Conservation (phyloP, 2,113 vertebrate genomes). For the Dolichallabes microphthalmus region DNA sequence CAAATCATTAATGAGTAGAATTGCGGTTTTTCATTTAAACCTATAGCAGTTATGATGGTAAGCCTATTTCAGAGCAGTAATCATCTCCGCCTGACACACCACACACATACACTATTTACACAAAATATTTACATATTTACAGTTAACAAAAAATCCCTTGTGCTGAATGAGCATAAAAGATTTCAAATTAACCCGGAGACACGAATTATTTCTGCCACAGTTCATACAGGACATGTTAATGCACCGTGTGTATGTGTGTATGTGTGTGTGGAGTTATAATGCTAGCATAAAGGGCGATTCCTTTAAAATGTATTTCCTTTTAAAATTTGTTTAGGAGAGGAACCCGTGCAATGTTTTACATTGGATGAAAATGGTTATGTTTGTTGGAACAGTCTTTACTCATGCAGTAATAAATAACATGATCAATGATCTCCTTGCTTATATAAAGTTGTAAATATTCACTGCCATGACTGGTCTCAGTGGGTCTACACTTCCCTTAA, state of each 20-base stretch:
- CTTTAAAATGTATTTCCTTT: background rate
- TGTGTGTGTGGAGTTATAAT: constrained; percentile 4
- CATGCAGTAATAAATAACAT: background rate
- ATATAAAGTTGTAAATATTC: background rate
- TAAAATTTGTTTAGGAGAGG: background rate
- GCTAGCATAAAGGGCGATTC: background rate
- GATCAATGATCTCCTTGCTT: background rate
- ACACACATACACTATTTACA: background rate
- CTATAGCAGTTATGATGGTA: constrained; percentile 5
- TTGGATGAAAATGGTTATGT: background rate
- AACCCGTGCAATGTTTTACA: background rate
- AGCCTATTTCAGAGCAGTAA: constrained; percentile 15
- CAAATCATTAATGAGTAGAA: constrained; percentile 13
- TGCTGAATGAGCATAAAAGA: background rate
- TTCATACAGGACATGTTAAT: background rate
- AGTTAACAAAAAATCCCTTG: background rate
- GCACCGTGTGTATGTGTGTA: constrained; percentile 1
- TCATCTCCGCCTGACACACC: constrained; percentile 12
- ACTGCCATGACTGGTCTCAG: background rate
- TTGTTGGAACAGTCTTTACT: background rate
- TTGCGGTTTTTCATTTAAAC: background rate
- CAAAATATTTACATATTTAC: background rate
- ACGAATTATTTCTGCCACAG: background rate
- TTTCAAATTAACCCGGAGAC: background rate
- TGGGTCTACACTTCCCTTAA: background rate